Base-by-base conservation (phyloP, 2,797 vertebrate genomes). In the Xenops minutus region DNA sequence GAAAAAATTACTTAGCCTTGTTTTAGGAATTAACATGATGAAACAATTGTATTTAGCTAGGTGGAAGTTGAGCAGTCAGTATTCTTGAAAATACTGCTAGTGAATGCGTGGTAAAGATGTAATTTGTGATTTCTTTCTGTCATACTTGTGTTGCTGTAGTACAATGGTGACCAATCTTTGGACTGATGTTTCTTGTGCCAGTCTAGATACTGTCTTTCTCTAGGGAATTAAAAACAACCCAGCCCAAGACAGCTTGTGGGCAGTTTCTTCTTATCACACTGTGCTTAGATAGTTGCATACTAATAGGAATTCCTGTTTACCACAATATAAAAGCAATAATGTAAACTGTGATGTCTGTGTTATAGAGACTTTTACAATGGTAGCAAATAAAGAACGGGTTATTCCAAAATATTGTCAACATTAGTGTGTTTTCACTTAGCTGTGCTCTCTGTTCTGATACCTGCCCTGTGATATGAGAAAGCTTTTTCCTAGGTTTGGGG, bases 341-440 rank as follows among this genome's bases (percentile, higher is more conserved):
- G 88, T 97, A 39, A 97, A 95, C 90, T 80, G 92, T 97, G 90
- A 80, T 91, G 95, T 95, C 37, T 71, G 92, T 97, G 88, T 97
- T 88, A 95, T 96, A 85, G 69, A 84, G 92, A 91, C n/a, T 91
- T 89, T 96, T 96, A 95, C 91, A 93, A 24, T 8, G 72, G 88
- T 94, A 95, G 74, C 82, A 93, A 98, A 98, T 98, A 98, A 98
- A 98, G 85, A 90, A 93, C 1, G 3, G 66, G 54, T 93, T 95
- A 68, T 26, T 92, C 39, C 63, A 58, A 87, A 93, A 21, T 7
- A 5, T 1, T 54, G 74, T 21, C 69, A 44, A 1, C 4, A 3
- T 23, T 9, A 1, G 1, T 15, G 49, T 72, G 58, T 81, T 68
- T 48, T 26, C 39, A 34, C 7, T 46, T 55, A 23, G 54, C 44